Percentiles rank a stretch among this genome's conserved stretches.
Evolutionary conservation across 2,113 vertebrate species (phyloP).

Genomic region (Pseudorectes ferrugineus): DNA sequence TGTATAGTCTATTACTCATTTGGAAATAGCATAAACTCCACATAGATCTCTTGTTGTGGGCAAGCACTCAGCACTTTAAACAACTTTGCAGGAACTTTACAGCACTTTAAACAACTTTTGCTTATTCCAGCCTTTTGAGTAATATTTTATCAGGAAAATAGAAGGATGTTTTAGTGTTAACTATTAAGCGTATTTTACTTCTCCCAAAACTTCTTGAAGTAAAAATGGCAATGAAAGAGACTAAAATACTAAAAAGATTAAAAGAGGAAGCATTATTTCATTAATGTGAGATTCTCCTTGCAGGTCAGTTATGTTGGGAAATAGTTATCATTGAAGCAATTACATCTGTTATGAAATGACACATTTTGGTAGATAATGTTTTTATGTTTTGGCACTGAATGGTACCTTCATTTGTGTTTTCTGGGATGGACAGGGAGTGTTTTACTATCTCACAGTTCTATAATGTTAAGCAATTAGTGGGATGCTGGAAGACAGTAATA

Average conservation of each 20-base stretch:
- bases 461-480: neutral
- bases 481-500: neutral
- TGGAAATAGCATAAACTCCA: neutral
- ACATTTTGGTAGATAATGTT: neutral
- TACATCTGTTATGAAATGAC: neutral
- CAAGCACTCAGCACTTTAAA: neutral
- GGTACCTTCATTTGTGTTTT: neutral
- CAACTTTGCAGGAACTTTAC: too few relatives aligned
- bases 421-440: neutral
- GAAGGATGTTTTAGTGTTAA: neutral
- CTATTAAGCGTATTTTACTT: neutral
- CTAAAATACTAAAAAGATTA: neutral
- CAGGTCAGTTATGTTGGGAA: neutral
- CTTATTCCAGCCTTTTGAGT: neutral
- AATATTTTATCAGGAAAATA: neutral
- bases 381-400: neutral
- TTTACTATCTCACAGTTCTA: neutral
- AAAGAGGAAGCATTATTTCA: neutral
- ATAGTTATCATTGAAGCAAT: neutral
- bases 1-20: neutral
- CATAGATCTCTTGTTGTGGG: neutral
- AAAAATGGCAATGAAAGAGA: neutral
- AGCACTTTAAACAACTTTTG: neutral
- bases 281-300: neutral
- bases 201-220: neutral